A percentile compares a stretch with the other conserved stretches of the same genome.
These are phyloP conservation scores for Xylota segnis DNA, from an alignment of 2,888 invertebrate genomes.

Conservation along the genomic window DNA sequence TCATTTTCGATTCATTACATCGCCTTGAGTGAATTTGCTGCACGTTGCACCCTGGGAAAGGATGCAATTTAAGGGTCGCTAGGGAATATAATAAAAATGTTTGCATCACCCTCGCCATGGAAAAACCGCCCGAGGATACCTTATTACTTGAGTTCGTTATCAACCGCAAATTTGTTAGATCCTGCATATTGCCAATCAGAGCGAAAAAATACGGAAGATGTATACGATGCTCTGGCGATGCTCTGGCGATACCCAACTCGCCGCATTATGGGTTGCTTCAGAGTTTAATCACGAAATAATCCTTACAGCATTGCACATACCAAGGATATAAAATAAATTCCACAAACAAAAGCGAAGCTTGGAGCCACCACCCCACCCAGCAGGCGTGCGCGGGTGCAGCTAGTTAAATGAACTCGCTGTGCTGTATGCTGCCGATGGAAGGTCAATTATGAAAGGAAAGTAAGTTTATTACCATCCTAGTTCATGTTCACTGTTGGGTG, in stretches of 20 bases:
- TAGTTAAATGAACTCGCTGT: conserved; percentile 40
- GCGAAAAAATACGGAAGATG: conserved; percentile 41
- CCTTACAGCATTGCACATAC: conserved; percentile 37
- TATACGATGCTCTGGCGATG: not conserved
- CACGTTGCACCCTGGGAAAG: not conserved
- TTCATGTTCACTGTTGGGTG: not conserved
- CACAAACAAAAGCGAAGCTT: not conserved
- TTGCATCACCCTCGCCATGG: not conserved
- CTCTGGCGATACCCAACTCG: not conserved
- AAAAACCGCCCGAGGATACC: conserved; percentile 6
- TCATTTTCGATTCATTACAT: conserved; percentile 14
- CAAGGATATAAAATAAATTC: conserved; percentile 34
- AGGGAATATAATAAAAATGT: not conserved
- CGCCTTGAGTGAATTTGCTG: not conserved
- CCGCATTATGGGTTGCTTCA: conserved; percentile 20
- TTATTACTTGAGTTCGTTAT: conserved; percentile 39
- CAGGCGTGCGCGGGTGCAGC: not conserved
- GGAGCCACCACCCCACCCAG: not conserved
- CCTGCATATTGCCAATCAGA: conserved; percentile 51
- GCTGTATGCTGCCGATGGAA: conserved; percentile 41
- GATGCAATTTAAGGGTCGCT: not conserved
- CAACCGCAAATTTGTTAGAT: conserved; percentile 30
- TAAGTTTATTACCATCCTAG: conserved; percentile 61
- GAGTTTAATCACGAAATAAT: conserved; percentile 63
- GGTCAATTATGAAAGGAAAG: conserved; percentile 64